Percentiles rank a stretch among this genome's conserved stretches.
Evolutionary conservation across 2,888 invertebrate genomes (phyloP).

Genomic region (Volucella inflata): DNA sequence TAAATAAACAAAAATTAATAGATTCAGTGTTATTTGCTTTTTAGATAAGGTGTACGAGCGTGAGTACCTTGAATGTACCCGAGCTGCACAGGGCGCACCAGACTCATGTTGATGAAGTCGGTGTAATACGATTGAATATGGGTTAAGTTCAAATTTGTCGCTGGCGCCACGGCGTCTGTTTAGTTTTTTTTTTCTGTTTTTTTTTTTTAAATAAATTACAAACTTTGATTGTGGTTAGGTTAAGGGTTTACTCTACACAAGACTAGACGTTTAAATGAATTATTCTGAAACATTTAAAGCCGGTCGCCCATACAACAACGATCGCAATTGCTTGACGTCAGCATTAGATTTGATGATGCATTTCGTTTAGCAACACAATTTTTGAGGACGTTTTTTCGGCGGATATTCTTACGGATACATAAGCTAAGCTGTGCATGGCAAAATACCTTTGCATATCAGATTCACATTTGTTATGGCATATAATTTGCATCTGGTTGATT

Average conservation of each 20-base stretch:
- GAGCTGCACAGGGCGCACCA: neutral
- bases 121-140: slow-evolving; percentile 8
- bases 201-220: neutral
- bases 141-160: slow-evolving; percentile 7
- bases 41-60: slow-evolving; percentile 29
- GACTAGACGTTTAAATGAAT: slow-evolving; percentile 6
- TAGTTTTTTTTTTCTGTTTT: neutral
- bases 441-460: slow-evolving; percentile 48
- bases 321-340: neutral
- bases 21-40: slow-evolving; percentile 37
- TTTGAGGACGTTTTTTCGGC: neutral
- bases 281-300: neutral
- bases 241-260: slow-evolving; percentile 18
- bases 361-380: slow-evolving; percentile 18
- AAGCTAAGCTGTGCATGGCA: neutral
- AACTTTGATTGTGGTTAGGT: neutral
- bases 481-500: slow-evolving; percentile 57
- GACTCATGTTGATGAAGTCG: too few relatives aligned
- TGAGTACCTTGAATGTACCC: slow-evolving; percentile 4
- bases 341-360: slow-evolving; percentile 16
- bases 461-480: slow-evolving; percentile 64
- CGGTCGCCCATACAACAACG: neutral
- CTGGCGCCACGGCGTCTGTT: slow-evolving; percentile 40
- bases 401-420: neutral
- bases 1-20: slow-evolving; percentile 20